These are phyloP conservation scores for Platalea minor DNA, from an alignment of 2,797 vertebrate species.

Conservation along the genomic window DNA sequence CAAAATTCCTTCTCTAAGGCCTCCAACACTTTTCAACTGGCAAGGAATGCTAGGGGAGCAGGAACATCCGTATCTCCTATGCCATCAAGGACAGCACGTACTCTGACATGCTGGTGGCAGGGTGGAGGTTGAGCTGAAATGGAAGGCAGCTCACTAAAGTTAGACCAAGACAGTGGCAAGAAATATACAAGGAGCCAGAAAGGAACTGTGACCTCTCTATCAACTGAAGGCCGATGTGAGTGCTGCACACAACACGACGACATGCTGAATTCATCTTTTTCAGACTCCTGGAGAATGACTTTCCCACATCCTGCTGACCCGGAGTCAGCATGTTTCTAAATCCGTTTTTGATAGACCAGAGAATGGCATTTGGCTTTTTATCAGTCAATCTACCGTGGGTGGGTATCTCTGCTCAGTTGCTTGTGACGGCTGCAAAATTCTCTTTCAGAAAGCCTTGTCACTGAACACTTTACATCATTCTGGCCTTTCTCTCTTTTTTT, in stretches of 20 bases:
- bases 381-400: neutral
- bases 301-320: neutral
- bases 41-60: neutral
- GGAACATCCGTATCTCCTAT: neutral
- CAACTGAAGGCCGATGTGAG: neutral
- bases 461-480: neutral
- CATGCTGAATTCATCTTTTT: neutral
- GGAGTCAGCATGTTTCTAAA: neutral
- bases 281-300: neutral
- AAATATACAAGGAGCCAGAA: neutral
- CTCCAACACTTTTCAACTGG: neutral
- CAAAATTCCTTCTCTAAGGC: conserved; percentile 11
- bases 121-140: neutral
- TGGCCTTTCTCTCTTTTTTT: neutral
- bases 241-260: neutral
- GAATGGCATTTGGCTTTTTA: neutral
- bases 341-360: neutral
- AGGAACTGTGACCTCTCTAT: neutral
- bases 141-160: neutral
- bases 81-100: neutral
- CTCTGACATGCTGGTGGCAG: neutral
- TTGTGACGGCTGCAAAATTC: neutral
- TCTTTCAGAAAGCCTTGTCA: neutral
- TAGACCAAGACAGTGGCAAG: neutral
- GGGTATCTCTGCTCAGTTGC: neutral